Conservation (phyloP, 2,888 invertebrate species). For the Perizoma affinitatum region DNA sequence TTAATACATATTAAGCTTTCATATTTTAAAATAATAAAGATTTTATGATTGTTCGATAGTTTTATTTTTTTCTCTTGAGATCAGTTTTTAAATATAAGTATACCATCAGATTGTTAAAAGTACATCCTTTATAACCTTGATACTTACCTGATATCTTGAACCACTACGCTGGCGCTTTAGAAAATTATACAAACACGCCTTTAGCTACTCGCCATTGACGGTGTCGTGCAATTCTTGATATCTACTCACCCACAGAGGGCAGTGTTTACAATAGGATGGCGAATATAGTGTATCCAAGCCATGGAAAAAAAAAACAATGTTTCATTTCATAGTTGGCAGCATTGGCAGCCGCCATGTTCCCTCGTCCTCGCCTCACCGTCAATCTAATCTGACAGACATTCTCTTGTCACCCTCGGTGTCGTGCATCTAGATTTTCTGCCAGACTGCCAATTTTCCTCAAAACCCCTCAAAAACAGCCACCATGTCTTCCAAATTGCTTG, state of each 20-base stretch:
- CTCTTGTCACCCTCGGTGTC: constrained; percentile 47
- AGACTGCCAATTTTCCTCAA: constrained; percentile 55
- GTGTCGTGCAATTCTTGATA: not conserved
- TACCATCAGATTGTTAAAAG: too few relatives aligned
- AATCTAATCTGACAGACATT: constrained; percentile 37
- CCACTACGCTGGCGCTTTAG: too few relatives aligned
- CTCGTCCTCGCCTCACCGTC: too few relatives aligned
- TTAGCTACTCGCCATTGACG: too few relatives aligned
- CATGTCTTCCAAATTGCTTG: constrained; percentile 76
- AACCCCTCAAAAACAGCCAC: constrained; percentile 45
- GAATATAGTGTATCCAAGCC: constrained; percentile 1
- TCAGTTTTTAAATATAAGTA: too few relatives aligned
- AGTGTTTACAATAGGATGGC: not conserved
- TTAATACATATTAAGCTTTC: constrained; percentile 60
- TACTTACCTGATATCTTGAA: too few relatives aligned
- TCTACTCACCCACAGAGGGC: constrained; percentile 9
- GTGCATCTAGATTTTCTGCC: constrained; percentile 62
- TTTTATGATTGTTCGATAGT: constrained; percentile 11
- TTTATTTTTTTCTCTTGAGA: not conserved
- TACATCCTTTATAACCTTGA: too few relatives aligned
- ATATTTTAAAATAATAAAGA: constrained; percentile 64
- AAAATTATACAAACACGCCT: too few relatives aligned
- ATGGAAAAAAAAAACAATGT: constrained; percentile 4
- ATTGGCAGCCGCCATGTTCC: too few relatives aligned
- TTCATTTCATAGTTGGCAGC: too few relatives aligned